Percentiles rank a stretch among this genome's conserved stretches.
phyloP scores from a whole-genome alignment of 1,140 invertebrate genomes.

The Helicorthomorpha holstii region DNA sequence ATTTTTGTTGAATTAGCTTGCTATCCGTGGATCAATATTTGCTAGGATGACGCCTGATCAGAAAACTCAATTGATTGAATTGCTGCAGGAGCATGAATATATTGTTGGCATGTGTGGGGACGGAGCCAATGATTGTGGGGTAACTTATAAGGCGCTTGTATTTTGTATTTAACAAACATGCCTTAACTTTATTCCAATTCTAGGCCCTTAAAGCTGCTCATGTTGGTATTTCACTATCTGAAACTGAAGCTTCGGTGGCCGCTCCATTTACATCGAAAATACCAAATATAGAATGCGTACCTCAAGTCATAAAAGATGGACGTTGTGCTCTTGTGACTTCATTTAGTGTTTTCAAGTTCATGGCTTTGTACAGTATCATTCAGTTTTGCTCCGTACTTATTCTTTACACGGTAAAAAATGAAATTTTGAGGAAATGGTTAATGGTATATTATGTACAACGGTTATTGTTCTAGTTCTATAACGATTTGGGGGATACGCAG shows the following conservation, averaged over 20 bases:
- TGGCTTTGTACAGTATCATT: constrained; percentile 77
- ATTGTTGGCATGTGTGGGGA: constrained; percentile 58
- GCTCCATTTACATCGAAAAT: constrained; percentile 85
- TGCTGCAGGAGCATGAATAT: constrained; percentile 63
- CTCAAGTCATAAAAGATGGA: constrained; percentile 52
- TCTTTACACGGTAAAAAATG: constrained; percentile 45
- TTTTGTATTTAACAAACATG: constrained; percentile 1
- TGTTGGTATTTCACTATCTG: constrained; percentile 81
- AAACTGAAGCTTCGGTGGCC: constrained; percentile 84
- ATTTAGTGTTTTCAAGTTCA: constrained; percentile 93
- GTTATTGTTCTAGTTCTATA: constrained; percentile 19
- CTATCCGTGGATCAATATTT: constrained; percentile 66
- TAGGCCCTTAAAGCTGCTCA: constrained; percentile 74
- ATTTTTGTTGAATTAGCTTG: constrained; percentile 43
- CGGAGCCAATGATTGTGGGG: constrained; percentile 82
- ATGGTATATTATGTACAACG: constrained; percentile 31
- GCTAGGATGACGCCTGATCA: constrained; percentile 91
- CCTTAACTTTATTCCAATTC: background rate
- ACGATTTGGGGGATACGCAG: constrained; percentile 46
- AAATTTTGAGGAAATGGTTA: constrained; percentile 37
- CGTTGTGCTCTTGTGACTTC: constrained; percentile 81
- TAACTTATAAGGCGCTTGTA: constrained; percentile 8
- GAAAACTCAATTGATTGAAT: constrained; percentile 77
- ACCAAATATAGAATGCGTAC: constrained; percentile 73
- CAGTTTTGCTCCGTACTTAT: constrained; percentile 88